A percentile compares a stretch with the other conserved stretches of the same genome.
Evolutionary conservation across 35 echinoderm and acorn worm species (phyloP).

Genomic region (Diadema setosum): DNA sequence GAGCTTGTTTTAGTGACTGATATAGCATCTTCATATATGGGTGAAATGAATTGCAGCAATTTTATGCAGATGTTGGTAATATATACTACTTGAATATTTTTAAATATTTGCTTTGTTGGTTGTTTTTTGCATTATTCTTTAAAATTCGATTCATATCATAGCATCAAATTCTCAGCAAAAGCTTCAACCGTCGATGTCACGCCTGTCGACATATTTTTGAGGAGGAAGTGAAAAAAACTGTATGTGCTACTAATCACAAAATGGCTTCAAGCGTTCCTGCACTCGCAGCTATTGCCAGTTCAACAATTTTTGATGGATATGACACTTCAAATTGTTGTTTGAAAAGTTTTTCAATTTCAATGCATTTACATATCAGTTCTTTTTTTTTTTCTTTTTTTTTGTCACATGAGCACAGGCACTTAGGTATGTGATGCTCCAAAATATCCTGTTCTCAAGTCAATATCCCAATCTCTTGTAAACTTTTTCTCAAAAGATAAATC

Average conservation of each 20-base stretch:
- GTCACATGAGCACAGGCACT: too few species aligned
- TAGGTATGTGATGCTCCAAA: too few species aligned
- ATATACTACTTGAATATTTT: too few species aligned
- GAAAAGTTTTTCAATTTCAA: neutral
- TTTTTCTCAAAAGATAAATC: too few species aligned
- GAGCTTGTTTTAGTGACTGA: too few species aligned
- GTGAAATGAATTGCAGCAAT: too few species aligned
- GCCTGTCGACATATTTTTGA: neutral
- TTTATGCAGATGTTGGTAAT: too few species aligned
- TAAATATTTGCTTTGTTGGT: neutral
- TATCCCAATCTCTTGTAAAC: too few species aligned
- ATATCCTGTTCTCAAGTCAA: too few species aligned
- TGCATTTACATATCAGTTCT: too few species aligned
- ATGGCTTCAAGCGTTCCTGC: neutral
- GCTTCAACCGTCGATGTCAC: neutral
- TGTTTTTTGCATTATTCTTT: neutral
- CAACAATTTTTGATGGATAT: neutral
- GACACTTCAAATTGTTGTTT: neutral
- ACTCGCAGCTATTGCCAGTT: neutral
- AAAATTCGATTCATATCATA: neutral
- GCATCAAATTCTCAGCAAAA: neutral
- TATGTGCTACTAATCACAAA: neutral
- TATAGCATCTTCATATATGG: too few species aligned
- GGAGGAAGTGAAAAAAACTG: neutral
- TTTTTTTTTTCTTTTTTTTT: too few species aligned